Evolutionary conservation across 2,797 vertebrate species (phyloP).

Genomic region (Allenopithecus nigroviridis): DNA sequence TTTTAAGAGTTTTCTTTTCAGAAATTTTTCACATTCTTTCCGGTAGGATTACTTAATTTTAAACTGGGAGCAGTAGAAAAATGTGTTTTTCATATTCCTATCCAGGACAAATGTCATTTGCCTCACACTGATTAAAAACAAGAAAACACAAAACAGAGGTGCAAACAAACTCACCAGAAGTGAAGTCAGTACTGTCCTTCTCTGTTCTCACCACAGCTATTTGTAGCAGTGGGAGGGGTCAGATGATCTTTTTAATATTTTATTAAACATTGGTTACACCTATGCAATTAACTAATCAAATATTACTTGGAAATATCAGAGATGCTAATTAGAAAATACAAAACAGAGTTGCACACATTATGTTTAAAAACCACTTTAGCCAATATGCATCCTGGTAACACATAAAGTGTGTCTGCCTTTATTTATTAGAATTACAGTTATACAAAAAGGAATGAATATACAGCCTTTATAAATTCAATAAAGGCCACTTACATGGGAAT

Average conservation of each 20-base stretch:
- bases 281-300: constrained; percentile 15
- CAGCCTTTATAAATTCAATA: constrained; percentile 12
- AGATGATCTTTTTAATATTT: constrained; percentile 60
- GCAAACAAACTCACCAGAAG: neutral
- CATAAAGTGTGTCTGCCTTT: neutral
- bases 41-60: constrained; percentile 77
- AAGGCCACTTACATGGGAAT: neutral
- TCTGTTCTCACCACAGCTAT: constrained; percentile 23
- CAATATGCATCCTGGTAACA: constrained; percentile 32
- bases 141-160: constrained; percentile 59
- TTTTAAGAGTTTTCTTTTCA: constrained; percentile 67
- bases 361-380: constrained; percentile 36
- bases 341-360: constrained; percentile 48
- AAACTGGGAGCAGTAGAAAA: constrained; percentile 81
- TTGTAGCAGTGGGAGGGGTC: constrained; percentile 26
- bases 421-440: constrained; percentile 50
- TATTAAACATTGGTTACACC: constrained; percentile 38
- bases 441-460: neutral
- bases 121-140: constrained; percentile 58
- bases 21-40: constrained; percentile 74
- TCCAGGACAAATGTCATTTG: constrained; percentile 78
- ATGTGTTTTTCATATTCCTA: constrained; percentile 74
- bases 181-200: neutral
- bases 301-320: constrained; percentile 29
- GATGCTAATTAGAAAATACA: constrained; percentile 18